A percentile compares a stretch with the other conserved stretches of the same genome.
Evolutionary conservation across 1,140 invertebrate species (phyloP).

Genomic region (Zaprionus camerounensis): DNA sequence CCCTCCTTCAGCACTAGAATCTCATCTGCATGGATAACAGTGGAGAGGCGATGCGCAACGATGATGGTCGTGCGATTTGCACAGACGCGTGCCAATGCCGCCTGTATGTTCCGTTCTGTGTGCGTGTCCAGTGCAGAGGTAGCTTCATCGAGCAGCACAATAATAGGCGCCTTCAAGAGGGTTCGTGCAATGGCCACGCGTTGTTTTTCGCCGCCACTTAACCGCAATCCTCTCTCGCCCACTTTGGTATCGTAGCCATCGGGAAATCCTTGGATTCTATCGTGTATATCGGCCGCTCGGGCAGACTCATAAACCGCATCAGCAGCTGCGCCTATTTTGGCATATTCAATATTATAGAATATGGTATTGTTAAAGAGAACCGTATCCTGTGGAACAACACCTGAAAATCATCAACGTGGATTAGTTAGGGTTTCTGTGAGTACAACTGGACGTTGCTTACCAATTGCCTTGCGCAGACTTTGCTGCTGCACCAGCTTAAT

Average conservation of each 20-base stretch:
- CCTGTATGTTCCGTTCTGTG: constrained; percentile 93
- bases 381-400: constrained; percentile 98
- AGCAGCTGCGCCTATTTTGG: constrained; percentile 90
- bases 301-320: constrained; percentile 95
- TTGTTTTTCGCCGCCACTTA: constrained; percentile 97
- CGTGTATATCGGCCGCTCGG: constrained; percentile 96
- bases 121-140: constrained; percentile 94
- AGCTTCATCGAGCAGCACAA: constrained; percentile 95
- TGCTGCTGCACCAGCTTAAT: constrained; percentile 89
- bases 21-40: constrained; percentile 96
- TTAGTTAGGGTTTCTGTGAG: constrained; percentile 74
- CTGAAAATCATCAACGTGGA: constrained; percentile 74
- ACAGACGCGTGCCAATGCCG: constrained; percentile 90
- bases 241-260: constrained; percentile 94
- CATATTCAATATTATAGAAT: constrained; percentile 98
- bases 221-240: constrained; percentile 91
- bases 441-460: constrained; percentile 22
- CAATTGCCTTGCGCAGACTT: constrained; percentile 89
- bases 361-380: constrained; percentile 98
- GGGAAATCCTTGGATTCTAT: constrained; percentile 95
- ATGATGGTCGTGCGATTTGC: constrained; percentile 95
- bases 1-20: constrained; percentile 96
- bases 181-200: constrained; percentile 96
- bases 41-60: constrained; percentile 96
- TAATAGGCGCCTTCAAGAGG: constrained; percentile 93